These are phyloP conservation scores for Lymantria dispar DNA, from an alignment of 2,888 invertebrate genomes.

Conservation along the genomic window DNA sequence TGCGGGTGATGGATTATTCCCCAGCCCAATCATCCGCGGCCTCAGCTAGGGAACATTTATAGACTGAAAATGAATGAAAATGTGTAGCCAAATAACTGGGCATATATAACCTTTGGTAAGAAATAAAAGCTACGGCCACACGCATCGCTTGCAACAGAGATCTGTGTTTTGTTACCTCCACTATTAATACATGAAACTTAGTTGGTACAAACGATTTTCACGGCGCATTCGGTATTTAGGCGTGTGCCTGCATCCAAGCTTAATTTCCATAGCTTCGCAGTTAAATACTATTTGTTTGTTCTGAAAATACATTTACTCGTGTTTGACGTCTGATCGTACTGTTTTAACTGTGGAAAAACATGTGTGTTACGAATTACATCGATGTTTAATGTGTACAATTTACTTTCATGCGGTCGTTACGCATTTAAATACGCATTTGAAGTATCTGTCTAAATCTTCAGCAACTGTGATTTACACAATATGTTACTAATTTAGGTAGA, in stretches of 20 bases:
- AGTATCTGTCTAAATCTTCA: slow-evolving; percentile 16
- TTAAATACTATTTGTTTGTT: slow-evolving; percentile 55
- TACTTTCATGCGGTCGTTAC: slow-evolving; percentile 37
- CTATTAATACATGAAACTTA: slow-evolving; percentile 49
- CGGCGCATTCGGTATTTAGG: slow-evolving; percentile 41
- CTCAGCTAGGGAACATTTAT: too few relatives aligned
- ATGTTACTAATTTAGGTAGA: not conserved
- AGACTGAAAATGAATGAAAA: too few relatives aligned
- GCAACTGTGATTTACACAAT: not conserved
- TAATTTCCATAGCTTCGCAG: slow-evolving; percentile 42
- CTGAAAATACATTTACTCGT: slow-evolving; percentile 69
- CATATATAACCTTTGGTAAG: slow-evolving; percentile 12
- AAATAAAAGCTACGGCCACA: slow-evolving; percentile 45
- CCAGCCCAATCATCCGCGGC: too few relatives aligned
- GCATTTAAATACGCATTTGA: slow-evolving; percentile 24
- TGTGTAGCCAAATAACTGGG: too few relatives aligned
- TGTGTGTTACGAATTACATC: slow-evolving; percentile 38
- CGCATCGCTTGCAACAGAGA: slow-evolving; percentile 36
- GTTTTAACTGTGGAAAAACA: slow-evolving; percentile 65
- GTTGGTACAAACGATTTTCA: slow-evolving; percentile 62
- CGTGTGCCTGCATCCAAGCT: slow-evolving; percentile 31
- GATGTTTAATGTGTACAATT: slow-evolving; percentile 38
- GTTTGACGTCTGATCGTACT: slow-evolving; percentile 61
- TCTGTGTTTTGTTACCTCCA: slow-evolving; percentile 41
- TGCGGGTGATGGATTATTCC: too few relatives aligned